phyloP scores from a whole-genome alignment of 2,888 invertebrate species.

The Philhelius pedissequus region DNA sequence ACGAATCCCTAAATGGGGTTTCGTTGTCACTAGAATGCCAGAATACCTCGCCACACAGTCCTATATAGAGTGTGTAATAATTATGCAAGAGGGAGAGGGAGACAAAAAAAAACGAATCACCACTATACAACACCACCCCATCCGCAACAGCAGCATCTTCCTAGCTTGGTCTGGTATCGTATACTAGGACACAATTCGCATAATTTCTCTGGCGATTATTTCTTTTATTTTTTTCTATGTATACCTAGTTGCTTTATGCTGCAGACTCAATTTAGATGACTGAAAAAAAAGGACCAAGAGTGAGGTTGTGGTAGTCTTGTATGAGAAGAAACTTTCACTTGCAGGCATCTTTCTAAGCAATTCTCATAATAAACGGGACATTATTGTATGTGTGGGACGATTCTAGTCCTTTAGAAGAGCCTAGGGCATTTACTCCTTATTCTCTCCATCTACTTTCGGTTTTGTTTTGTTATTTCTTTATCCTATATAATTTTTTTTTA shows the following conservation, averaged over 20 bases:
- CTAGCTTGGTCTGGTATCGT: not conserved
- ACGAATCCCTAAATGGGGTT: slow-evolving; percentile 46
- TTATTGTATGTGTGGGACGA: slow-evolving; percentile 18
- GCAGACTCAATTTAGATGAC: slow-evolving; percentile 12
- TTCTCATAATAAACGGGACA: slow-evolving; percentile 37
- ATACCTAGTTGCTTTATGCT: slow-evolving; percentile 21
- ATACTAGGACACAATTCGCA: slow-evolving; percentile 52
- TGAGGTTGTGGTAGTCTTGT: not conserved
- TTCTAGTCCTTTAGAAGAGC: slow-evolving; percentile 16
- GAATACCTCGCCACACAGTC: slow-evolving; percentile 13
- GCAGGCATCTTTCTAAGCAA: slow-evolving; percentile 34
- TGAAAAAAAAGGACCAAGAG: not conserved
- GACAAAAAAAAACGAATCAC: slow-evolving; percentile 8
- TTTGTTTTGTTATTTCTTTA: slow-evolving; percentile 30
- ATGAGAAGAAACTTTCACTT: slow-evolving; percentile 30
- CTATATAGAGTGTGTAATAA: slow-evolving; percentile 50
- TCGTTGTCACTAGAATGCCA: slow-evolving; percentile 36
- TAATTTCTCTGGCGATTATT: slow-evolving; percentile 61
- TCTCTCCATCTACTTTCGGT: slow-evolving; percentile 2
- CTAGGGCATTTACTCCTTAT: slow-evolving; percentile 20
- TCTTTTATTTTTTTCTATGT: slow-evolving; percentile 5
- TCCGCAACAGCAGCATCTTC: not conserved
- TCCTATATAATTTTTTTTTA: slow-evolving; percentile 20
- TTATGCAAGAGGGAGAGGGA: slow-evolving; percentile 30
- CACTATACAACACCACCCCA: not conserved